A percentile compares a stretch with the other conserved stretches of the same genome.
Evolutionary conservation across 1,140 invertebrate species (phyloP).

Genomic region (Papilio polyxenes): DNA sequence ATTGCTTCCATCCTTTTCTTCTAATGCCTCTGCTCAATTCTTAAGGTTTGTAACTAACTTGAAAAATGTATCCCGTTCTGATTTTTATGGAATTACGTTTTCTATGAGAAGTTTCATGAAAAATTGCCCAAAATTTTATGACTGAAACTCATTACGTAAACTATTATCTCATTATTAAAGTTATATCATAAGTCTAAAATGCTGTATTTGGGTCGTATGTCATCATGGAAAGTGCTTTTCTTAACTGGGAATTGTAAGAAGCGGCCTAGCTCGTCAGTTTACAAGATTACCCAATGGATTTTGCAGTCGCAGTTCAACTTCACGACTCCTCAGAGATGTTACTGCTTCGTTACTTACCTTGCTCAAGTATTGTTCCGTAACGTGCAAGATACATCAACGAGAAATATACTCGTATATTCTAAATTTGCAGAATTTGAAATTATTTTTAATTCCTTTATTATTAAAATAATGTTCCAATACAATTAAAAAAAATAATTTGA

Average conservation of each 20-base stretch:
- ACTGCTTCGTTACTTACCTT: constrained; percentile 19
- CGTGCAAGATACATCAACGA: not conserved
- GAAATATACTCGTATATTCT: not conserved
- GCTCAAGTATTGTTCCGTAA: constrained; percentile 18
- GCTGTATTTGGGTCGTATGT: not conserved
- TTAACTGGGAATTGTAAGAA: constrained; percentile 21
- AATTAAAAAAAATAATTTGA: too few relatives aligned
- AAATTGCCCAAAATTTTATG: not conserved
- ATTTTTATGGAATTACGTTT: too few relatives aligned
- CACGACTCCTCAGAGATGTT: constrained; percentile 25
- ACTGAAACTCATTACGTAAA: not conserved
- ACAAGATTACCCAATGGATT: constrained; percentile 31
- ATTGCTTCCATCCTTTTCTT: too few relatives aligned
- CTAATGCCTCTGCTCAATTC: too few relatives aligned
- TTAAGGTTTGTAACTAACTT: too few relatives aligned
- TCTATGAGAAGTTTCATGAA: not conserved
- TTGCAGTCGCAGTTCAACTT: constrained; percentile 4
- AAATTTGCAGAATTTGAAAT: not conserved
- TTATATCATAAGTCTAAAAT: not conserved
- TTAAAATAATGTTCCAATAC: too few relatives aligned
- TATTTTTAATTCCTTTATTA: too few relatives aligned
- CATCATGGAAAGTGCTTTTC: constrained; percentile 7
- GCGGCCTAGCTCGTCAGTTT: constrained; percentile 11
- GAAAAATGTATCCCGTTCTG: too few relatives aligned
- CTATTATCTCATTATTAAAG: too few relatives aligned